Evolutionary conservation across 1,140 invertebrate species (phyloP).

Genomic region (Nixonia krombeini): DNA sequence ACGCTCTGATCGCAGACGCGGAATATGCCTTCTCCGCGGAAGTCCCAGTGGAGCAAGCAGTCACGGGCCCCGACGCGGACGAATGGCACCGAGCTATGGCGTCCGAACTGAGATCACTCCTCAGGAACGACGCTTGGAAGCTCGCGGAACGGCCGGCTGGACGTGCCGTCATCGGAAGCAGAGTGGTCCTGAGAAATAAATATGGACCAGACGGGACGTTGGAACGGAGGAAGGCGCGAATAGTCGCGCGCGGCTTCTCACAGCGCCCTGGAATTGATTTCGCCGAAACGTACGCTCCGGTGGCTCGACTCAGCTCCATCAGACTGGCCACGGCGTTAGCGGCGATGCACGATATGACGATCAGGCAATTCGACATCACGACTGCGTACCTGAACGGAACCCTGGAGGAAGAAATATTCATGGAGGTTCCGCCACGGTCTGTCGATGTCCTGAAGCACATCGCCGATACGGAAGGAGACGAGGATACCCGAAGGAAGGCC

Average conservation of each 20-base stretch:
- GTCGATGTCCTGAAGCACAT: too few relatives aligned
- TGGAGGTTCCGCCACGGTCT: constrained; percentile 39
- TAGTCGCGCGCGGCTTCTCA: constrained; percentile 32
- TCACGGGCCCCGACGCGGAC: constrained; percentile 1
- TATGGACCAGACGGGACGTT: constrained; percentile 3
- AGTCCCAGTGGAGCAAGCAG: constrained; percentile 8
- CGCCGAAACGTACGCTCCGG: constrained; percentile 38
- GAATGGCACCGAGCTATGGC: constrained; percentile 20
- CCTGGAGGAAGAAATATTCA: constrained; percentile 45
- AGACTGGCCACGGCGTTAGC: constrained; percentile 9
- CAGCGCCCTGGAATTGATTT: constrained; percentile 40
- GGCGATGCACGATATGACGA: background rate
- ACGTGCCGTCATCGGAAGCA: constrained; percentile 4
- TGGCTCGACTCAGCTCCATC: constrained; percentile 18
- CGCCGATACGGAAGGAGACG: too few relatives aligned
- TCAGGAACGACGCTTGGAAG: constrained; percentile 15
- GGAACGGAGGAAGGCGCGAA: constrained; percentile 26
- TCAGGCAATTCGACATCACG: constrained; percentile 13
- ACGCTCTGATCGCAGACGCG: too few relatives aligned
- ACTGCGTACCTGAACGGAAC: constrained; percentile 50
- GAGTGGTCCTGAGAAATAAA: constrained; percentile 21
- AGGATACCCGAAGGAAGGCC: too few relatives aligned
- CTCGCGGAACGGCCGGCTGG: constrained; percentile 4
- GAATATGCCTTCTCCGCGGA: too few relatives aligned
- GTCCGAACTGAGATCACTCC: constrained; percentile 1